Base-by-base conservation (phyloP, 2,797 vertebrate species). In the Spheniscus humboldti region DNA sequence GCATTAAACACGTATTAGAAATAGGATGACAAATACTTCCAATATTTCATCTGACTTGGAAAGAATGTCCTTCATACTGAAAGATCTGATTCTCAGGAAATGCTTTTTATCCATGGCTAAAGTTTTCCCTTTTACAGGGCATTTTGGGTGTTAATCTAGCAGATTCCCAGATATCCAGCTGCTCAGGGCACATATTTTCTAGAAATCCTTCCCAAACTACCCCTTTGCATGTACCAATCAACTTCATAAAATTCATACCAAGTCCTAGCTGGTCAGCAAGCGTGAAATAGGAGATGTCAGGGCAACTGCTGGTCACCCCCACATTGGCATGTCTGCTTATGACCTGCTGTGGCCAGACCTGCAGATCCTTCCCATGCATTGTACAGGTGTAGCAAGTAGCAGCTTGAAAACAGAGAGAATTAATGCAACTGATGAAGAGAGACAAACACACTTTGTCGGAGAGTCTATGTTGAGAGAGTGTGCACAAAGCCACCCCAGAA, bases 361-460 rank as follows among this genome's bases (percentile, higher is more conserved):
- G 4, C 15, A n/a, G 39, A 22, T 39, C 24, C 22, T 62, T 8
- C 0, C 2, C 5, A 1, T 11, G 35, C 2, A 0, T 11, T 35
- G 25, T 0, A 2, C 1, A 1, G 13, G 4, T 18, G 11, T 33
- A 37, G 9, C 50, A 56, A 60, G 43, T 1, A 24, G 5, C 6
- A 5, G 4, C n/a, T 28, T 10, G 12, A 47, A 20, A 69, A 64
- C 20, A 69, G 18, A 20, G 2, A 20, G 11, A 33, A 55, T 11
- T 30, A 33, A 28, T 45, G 13, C 10, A 11, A 3, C 6, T 0
- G 1, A 20, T 33, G 35, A 12, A 45, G 11, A 35, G 18, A 57
- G 18, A 43, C 12, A 53, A 66, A 74, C 13, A 20, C 2, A 31
- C 10, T 43, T 50, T 27, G 5, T 25, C 35, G 53, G n/a, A 52